Evolutionary conservation across 37 sponge, comb jelly and placozoan species (phyloP).

Genomic region (Ephydatia muelleri): DNA sequence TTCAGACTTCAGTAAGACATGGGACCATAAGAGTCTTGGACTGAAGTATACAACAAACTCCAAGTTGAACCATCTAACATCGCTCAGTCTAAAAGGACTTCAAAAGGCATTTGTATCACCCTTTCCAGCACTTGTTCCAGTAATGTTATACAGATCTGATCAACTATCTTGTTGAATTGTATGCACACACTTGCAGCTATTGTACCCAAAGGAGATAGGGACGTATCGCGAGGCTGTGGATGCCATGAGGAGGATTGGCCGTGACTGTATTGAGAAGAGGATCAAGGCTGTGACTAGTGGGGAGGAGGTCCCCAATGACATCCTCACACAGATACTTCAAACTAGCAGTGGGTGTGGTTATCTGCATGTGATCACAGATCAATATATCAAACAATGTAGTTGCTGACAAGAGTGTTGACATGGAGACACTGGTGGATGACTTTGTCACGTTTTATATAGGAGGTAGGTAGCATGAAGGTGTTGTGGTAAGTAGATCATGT

Average conservation of each 20-base stretch:
- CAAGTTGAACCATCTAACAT: neutral
- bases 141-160: neutral
- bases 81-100: neutral
- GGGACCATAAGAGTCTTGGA: neutral
- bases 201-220: neutral
- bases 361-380: neutral
- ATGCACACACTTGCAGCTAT: too few relatives aligned
- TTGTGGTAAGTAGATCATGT: neutral
- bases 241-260: neutral
- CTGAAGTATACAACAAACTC: neutral
- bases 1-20: neutral
- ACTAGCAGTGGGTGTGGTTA: neutral
- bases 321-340: neutral
- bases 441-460: slow-evolving; percentile 8
- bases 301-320: neutral
- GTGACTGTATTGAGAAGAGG: neutral
- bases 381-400: neutral
- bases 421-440: slow-evolving; percentile 15
- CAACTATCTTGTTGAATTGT: neutral
- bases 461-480: neutral
- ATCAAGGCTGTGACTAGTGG: neutral
- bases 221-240: neutral
- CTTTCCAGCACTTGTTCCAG: neutral
- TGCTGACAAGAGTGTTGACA: neutral
- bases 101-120: neutral